Conservation (phyloP, 2,888 invertebrate genomes). For the Plebejus anna region DNA sequence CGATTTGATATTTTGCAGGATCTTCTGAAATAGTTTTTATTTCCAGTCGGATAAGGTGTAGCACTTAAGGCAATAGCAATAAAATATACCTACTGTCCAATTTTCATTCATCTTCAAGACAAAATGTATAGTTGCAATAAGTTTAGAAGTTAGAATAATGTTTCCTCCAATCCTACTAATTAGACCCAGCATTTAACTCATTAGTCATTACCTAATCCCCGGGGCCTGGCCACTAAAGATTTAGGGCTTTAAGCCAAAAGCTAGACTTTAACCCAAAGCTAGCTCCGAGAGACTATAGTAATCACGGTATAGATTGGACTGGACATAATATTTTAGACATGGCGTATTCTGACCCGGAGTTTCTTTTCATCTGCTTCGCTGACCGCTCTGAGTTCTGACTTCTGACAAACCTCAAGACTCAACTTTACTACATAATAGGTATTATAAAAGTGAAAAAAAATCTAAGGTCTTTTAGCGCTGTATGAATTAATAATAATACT, state of each 20-base stretch:
- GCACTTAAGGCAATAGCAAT: slow-evolving; percentile 54
- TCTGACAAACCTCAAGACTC: too few relatives aligned
- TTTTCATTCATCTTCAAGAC: slow-evolving; percentile 32
- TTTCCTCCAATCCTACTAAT: not conserved
- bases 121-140: not conserved
- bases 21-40: slow-evolving; percentile 73
- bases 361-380: too few relatives aligned
- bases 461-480: too few relatives aligned
- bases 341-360: too few relatives aligned
- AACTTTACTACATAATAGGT: too few relatives aligned
- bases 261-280: not conserved
- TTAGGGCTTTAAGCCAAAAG: not conserved
- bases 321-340: too few relatives aligned
- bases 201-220: not conserved
- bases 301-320: too few relatives aligned
- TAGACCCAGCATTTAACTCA: not conserved
- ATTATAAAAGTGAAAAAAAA: too few relatives aligned
- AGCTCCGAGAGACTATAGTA: not conserved
- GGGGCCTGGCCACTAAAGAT: not conserved
- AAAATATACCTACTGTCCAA: slow-evolving; percentile 53
- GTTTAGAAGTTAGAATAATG: not conserved
- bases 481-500: too few relatives aligned
- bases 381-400: too few relatives aligned
- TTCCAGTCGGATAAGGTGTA: slow-evolving; percentile 62
- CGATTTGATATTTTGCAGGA: slow-evolving; percentile 68